phyloP scores from a whole-genome alignment of 2,113 vertebrate genomes.

The Tor tambroides region DNA sequence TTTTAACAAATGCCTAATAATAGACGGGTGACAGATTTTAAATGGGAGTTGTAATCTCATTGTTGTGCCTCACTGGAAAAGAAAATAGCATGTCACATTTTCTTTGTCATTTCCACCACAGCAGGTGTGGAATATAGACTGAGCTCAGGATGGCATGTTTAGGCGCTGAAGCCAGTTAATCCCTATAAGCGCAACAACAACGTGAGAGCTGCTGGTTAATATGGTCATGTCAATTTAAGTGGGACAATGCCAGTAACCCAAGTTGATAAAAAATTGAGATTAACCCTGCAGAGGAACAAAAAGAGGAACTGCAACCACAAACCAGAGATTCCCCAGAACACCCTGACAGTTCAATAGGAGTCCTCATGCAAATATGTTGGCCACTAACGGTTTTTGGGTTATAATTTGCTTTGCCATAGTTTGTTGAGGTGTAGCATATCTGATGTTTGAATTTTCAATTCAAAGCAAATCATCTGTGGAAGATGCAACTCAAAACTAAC shows the following conservation, averaged over 20 bases:
- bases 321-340: conserved; percentile 42
- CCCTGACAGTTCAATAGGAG: conserved; percentile 45
- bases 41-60: conserved; percentile 30
- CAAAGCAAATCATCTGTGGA: background rate
- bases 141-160: conserved; percentile 38
- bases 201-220: background rate
- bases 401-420: conserved; percentile 26
- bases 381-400: conserved; percentile 3
- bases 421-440: conserved; percentile 5
- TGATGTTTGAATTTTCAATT: conserved; percentile 16
- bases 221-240: background rate
- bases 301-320: conserved; percentile 58
- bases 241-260: conserved; percentile 3
- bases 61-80: conserved; percentile 47
- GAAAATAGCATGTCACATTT: conserved; percentile 47
- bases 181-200: conserved; percentile 16
- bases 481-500: background rate
- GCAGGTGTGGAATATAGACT: conserved; percentile 58
- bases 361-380: conserved; percentile 54
- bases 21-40: conserved; percentile 26
- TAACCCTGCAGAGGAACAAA: conserved; percentile 31
- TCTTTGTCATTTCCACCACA: conserved; percentile 50
- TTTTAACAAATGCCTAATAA: conserved; percentile 35
- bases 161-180: conserved; percentile 52
- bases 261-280: conserved; percentile 43